Evolutionary conservation across 2,888 invertebrate species (phyloP).

Genomic region (Drosophila algonquin): DNA sequence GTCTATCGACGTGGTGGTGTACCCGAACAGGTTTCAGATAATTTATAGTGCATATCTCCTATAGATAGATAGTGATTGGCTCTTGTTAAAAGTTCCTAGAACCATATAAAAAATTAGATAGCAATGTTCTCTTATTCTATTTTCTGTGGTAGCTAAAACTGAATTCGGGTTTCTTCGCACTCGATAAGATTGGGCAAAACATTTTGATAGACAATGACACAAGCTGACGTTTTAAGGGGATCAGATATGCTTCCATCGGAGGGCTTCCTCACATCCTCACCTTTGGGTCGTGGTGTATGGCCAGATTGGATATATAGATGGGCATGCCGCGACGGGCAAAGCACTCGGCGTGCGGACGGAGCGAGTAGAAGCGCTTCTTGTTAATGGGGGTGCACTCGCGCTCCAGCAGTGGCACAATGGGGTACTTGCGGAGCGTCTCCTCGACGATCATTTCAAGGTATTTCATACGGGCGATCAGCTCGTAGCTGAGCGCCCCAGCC

Average conservation of each 20-base stretch:
- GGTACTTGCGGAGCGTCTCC: slow-evolving; percentile 83
- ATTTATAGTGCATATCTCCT: neutral
- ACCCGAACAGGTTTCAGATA: neutral
- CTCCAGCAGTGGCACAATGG: slow-evolving; percentile 82
- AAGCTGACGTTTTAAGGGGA: too few species aligned
- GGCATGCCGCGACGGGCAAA: slow-evolving; percentile 82
- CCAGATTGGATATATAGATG: slow-evolving; percentile 82
- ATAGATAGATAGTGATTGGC: neutral
- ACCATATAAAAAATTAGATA: neutral
- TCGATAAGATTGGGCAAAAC: neutral
- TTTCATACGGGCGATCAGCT: slow-evolving; percentile 82
- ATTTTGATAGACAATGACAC: too few species aligned
- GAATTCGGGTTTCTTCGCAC: neutral
- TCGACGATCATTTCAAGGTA: slow-evolving; percentile 84
- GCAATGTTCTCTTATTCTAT: neutral
- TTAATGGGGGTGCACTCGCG: slow-evolving; percentile 81
- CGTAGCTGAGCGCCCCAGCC: slow-evolving; percentile 81
- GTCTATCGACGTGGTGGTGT: neutral
- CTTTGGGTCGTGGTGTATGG: slow-evolving; percentile 82
- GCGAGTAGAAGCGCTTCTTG: slow-evolving; percentile 78
- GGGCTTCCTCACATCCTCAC: slow-evolving; percentile 48
- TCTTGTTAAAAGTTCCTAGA: neutral
- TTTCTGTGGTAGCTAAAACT: neutral
- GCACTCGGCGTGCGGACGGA: slow-evolving; percentile 81
- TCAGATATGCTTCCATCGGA: too few species aligned